Evolutionary conservation across 2,797 vertebrate species (phyloP), one percentile per base, ranked within the genome.

Genomic region (Melanogrammus aeglefinus): DNA sequence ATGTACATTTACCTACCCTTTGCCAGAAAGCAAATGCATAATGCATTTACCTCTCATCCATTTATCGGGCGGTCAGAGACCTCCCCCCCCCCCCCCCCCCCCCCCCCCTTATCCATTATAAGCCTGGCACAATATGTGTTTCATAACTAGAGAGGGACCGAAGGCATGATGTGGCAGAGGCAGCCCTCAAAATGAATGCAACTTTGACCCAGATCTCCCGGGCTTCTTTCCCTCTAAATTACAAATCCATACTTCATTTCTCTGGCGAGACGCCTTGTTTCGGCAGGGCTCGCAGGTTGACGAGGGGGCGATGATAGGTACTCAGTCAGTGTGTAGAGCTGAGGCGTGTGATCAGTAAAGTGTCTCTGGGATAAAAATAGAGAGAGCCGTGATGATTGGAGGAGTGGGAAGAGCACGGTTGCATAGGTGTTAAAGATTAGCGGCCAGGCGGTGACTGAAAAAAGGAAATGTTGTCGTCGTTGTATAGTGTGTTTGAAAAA

Each of bases 191-290:
- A 92, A 92, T 91, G 79, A 91, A 90, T 89, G 87, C 84, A 90
- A 91, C 91, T 89, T 89, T 93, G 92, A 93, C 92, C 92, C 88
- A 90, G 89, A 91, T 93, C 89, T 86, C 85, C 85, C 75, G 84
- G 83, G 87, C 89, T 86, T 85, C 83, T 73, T 51, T 51, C 14
- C 86, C 81, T 73, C 84, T 85, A 91, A 93, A 94, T 94, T 93
- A 93, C 90, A 95, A 94, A 93, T 94, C 93, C 89, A 93, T 94
- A 94, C 89, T 92, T 92, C 89, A 93, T 94, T 92, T 94, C 85
- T 89, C 75, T 78, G 86, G 87, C 85, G 88, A 87, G 89, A 85
- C 88, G 79, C 82, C 84, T 85, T 87, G 89, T 88, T 92, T 90
- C 86, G 85, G 86, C 78, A 75, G 85, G 9, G 82, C 83, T 85